phyloP scores from a whole-genome alignment of 92 coral and sea anemone species.

The Zoanthus gigantus region DNA sequence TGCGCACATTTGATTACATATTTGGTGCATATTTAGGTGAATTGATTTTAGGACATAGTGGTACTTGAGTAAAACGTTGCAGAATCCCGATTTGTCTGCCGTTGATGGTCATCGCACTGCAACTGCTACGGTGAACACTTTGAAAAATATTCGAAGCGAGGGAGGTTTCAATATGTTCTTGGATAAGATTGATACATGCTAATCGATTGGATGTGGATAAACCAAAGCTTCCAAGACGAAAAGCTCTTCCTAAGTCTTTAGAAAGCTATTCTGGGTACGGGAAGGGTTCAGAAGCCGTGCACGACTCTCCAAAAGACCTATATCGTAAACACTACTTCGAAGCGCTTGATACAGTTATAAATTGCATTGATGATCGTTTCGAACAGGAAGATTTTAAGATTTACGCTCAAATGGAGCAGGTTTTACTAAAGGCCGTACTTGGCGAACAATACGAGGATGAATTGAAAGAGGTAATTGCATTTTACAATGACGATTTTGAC shows the following conservation, averaged over 20 bases:
- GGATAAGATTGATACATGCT: conserved; percentile 7
- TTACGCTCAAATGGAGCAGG: conserved; percentile 31
- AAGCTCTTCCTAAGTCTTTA: conserved; percentile 2
- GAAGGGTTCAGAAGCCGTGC: conserved; percentile 4
- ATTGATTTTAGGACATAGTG: conserved; percentile 3
- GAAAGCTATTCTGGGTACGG: not conserved
- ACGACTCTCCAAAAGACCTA: conserved; percentile 9
- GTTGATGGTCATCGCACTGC: conserved; percentile 10
- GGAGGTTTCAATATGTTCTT: conserved; percentile 5
- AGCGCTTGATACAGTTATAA: conserved; percentile 4
- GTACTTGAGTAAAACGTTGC: conserved; percentile 4
- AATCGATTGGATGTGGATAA: not conserved
- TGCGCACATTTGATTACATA: conserved; percentile 7
- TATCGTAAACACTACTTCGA: conserved; percentile 4
- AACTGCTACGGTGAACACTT: conserved; percentile 9
- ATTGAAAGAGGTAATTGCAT: not conserved
- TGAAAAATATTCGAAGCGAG: conserved; percentile 7
- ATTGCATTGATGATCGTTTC: conserved; percentile 22
- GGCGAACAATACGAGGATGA: conserved; percentile 1
- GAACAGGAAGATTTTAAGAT: conserved; percentile 26
- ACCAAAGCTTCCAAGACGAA: conserved; percentile 9
- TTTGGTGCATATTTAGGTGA: conserved; percentile 1
- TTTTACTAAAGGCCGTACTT: conserved; percentile 30
- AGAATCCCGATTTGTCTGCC: conserved; percentile 5
- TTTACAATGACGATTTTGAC: conserved; percentile 3